Evolutionary conservation across 1,140 invertebrate genomes (phyloP), one percentile per base, ranked within the genome.

Genomic region (Microplitis mediator): DNA sequence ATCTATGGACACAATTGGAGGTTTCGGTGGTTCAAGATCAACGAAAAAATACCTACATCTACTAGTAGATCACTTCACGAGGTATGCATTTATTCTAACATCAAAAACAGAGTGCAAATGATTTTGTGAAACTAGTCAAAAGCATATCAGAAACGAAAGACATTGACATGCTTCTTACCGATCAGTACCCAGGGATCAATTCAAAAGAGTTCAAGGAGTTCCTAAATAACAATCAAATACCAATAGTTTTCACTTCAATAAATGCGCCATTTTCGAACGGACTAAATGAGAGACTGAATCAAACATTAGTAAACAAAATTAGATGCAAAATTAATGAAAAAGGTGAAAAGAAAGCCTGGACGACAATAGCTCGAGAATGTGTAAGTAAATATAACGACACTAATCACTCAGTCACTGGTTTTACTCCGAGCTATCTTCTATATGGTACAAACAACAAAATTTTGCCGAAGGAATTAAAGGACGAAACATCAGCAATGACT

Each of bases 1-100:
- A 23, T 78, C 75, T 16, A 75, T 82, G 52, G 78, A 79, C 56
- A 76, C 76, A 3, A 75, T 80, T 65, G 77, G 77, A 9, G 79
- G 79, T n/a, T 79, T 79, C 61, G 74, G 76, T 36, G 69, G 74
- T 9, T 72, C 70, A 65, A 34, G 68, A n/a, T 65, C 69, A 0
- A 71, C 69, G 39, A 72, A 72, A 60, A 13, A 16, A 56, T 56
- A 56, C 54, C 14, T 56, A 5, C 54, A 56, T 16, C 54, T 56
- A n/a, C 14, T 56, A n/a, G 54, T 56, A 5, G 54, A 56, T 56
- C 54, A 56, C 14, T 56, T 56, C 14, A 56, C 54, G 14, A 13
- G 54, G 14, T 56, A 56, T 16, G 54, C 54, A 5, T 56, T n/a
- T 56, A 56, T 56, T n/a, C 9, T 56, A n/a, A 56, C 54, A 13